Evolutionary conservation across 2,888 invertebrate species (phyloP).

Genomic region (Aquatica leii): DNA sequence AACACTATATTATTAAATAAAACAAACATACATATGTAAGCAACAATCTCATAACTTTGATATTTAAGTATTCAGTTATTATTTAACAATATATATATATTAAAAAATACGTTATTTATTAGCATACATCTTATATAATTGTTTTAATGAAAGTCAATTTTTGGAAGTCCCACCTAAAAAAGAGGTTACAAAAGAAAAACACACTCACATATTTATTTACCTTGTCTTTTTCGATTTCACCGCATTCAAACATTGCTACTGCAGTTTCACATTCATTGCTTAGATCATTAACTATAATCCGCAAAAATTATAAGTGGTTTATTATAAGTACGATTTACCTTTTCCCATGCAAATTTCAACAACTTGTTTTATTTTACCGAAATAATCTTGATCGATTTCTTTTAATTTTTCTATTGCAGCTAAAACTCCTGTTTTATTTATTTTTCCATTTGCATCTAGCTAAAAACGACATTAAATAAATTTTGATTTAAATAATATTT

Average conservation of each 20-base stretch:
- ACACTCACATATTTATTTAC: not conserved
- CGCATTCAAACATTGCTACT: not conserved
- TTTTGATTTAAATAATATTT: not conserved
- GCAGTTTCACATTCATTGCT: conserved; percentile 3
- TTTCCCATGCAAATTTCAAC: conserved; percentile 32
- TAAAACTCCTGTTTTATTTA: conserved; percentile 25
- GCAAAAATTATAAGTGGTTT: too few species aligned
- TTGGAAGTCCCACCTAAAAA: conserved; percentile 1
- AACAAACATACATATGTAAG: too few species aligned
- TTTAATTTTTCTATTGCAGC: conserved; percentile 31
- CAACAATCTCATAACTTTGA: too few species aligned
- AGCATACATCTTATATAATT: too few species aligned
- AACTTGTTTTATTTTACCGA: conserved; percentile 35
- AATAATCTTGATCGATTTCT: conserved; percentile 31
- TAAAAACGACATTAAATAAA: conserved; percentile 13
- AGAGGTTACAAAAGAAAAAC: too few species aligned
- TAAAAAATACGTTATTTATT: too few species aligned
- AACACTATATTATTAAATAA: too few species aligned
- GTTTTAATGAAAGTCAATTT: not conserved
- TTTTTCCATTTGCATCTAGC: conserved; percentile 40
- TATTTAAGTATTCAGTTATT: too few species aligned
- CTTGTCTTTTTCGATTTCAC: not conserved
- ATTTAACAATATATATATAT: too few species aligned
- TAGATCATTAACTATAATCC: not conserved
- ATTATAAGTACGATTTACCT: too few species aligned